Evolutionary conservation across 2,888 invertebrate species (phyloP).

Genomic region (Zhengitettix transpicula): DNA sequence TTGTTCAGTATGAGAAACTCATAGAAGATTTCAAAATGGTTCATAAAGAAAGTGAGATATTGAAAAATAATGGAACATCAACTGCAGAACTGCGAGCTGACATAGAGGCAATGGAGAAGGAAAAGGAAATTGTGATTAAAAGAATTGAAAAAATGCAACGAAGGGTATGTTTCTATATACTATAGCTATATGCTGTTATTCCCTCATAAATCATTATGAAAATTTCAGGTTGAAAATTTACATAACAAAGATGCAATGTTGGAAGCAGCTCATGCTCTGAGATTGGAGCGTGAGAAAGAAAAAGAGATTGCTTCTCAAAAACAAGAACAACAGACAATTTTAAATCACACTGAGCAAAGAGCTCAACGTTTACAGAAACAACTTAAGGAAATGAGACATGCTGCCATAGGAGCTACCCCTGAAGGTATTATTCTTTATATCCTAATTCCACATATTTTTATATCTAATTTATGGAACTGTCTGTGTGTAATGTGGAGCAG

Average conservation of each 20-base stretch:
- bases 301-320: slow-evolving; percentile 37
- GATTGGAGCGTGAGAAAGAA: slow-evolving; percentile 39
- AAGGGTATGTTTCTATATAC: slow-evolving; percentile 24
- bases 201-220: background rate
- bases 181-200: background rate
- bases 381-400: slow-evolving; percentile 38
- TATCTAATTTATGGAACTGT: too few relatives aligned
- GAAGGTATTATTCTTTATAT: slow-evolving; percentile 27
- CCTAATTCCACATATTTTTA: too few relatives aligned
- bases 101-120: slow-evolving; percentile 71
- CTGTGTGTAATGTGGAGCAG: too few relatives aligned
- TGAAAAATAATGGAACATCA: slow-evolving; percentile 45
- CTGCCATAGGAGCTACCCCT: slow-evolving; percentile 39
- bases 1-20: slow-evolving; percentile 43
- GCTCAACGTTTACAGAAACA: slow-evolving; percentile 48
- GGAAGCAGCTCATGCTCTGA: slow-evolving; percentile 27
- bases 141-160: slow-evolving; percentile 39
- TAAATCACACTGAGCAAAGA: slow-evolving; percentile 33
- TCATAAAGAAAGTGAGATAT: slow-evolving; percentile 50
- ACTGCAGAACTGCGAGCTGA: slow-evolving; percentile 67
- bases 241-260: slow-evolving; percentile 48
- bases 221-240: slow-evolving; percentile 40
- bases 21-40: slow-evolving; percentile 67
- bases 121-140: slow-evolving; percentile 55
- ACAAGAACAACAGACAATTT: slow-evolving; percentile 34